Percentiles rank a stretch among this genome's conserved stretches.
Evolutionary conservation across 2,113 vertebrate species (phyloP).

Genomic region (Calyptomena viridis): DNA sequence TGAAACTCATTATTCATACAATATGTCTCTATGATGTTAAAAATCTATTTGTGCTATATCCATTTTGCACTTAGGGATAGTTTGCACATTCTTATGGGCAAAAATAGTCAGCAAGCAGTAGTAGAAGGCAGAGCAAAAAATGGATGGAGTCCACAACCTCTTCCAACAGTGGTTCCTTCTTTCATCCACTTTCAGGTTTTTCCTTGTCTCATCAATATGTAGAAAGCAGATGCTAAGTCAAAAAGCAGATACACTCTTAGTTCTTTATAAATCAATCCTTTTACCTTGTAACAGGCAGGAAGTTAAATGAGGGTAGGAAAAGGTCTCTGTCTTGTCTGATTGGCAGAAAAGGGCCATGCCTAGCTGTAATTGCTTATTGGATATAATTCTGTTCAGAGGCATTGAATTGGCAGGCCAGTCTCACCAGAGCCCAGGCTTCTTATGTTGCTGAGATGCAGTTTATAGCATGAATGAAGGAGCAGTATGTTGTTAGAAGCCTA

Average conservation of each 20-base stretch:
- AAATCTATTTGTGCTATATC: slow-evolving; percentile 74
- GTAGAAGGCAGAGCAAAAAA: slow-evolving; percentile 60
- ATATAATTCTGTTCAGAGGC: slow-evolving; percentile 36
- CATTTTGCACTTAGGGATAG: slow-evolving; percentile 68
- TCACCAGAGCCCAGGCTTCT: background rate
- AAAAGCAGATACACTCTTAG: slow-evolving; percentile 43
- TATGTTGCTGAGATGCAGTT: background rate
- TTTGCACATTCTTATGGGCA: slow-evolving; percentile 60
- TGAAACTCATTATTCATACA: slow-evolving; percentile 71
- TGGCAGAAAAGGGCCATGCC: slow-evolving; percentile 30
- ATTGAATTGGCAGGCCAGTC: background rate
- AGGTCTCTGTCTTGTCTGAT: slow-evolving; percentile 4
- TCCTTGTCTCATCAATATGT: slow-evolving; percentile 36
- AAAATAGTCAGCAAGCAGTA: slow-evolving; percentile 68
- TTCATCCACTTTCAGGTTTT: slow-evolving; percentile 41
- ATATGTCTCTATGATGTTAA: slow-evolving; percentile 53
- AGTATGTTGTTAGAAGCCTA: background rate
- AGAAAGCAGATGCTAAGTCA: slow-evolving; percentile 25
- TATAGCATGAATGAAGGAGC: background rate
- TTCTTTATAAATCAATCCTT: slow-evolving; percentile 50
- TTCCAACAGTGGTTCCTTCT: slow-evolving; percentile 43
- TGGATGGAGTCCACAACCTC: slow-evolving; percentile 14
- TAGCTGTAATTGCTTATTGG: slow-evolving; percentile 47
- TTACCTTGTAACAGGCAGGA: slow-evolving; percentile 39
- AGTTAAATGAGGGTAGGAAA: slow-evolving; percentile 47